Percentiles rank a stretch among this genome's conserved stretches.
These are phyloP conservation scores for Anabas testudineus DNA, from an alignment of 2,797 vertebrate species.

Conservation along the genomic window DNA sequence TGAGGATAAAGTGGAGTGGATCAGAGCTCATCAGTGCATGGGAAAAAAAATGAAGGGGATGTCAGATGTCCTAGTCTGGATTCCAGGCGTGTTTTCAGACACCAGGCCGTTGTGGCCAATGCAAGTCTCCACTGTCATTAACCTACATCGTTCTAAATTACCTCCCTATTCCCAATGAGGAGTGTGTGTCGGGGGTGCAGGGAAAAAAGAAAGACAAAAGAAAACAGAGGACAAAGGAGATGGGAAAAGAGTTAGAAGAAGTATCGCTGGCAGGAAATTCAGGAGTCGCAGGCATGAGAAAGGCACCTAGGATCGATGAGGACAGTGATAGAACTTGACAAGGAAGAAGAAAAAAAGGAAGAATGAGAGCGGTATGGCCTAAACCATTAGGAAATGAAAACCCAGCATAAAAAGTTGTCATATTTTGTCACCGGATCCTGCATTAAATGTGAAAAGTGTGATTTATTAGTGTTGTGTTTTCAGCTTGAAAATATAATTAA, in stretches of 20 bases:
- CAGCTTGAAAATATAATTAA: constrained; percentile 64
- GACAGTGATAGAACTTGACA: constrained; percentile 74
- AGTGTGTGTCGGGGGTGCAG: constrained; percentile 27
- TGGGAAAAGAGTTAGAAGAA: constrained; percentile 16
- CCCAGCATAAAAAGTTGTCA: constrained; percentile 69
- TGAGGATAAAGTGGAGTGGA: constrained; percentile 21
- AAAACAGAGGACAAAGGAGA: constrained; percentile 52
- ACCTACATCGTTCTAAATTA: constrained; percentile 81
- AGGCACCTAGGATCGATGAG: constrained; percentile 64
- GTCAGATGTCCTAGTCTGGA: constrained; percentile 72
- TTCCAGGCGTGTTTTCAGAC: constrained; percentile 69
- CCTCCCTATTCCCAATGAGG: constrained; percentile 68
- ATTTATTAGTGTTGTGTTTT: constrained; percentile 75
- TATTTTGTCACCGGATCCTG: constrained; percentile 67
- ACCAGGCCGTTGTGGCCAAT: constrained; percentile 63
- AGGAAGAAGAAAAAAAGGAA: constrained; percentile 42
- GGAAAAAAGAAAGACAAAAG: constrained; percentile 22
- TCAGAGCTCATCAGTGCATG: constrained; percentile 52
- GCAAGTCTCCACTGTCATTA: constrained; percentile 79
- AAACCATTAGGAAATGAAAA: constrained; percentile 76
- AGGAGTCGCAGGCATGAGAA: constrained; percentile 39
- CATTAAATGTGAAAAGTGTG: constrained; percentile 72
- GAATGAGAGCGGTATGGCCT: constrained; percentile 48
- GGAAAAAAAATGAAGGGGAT: constrained; percentile 48
- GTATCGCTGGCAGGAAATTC: constrained; percentile 37